Conservation (phyloP, 2,888 invertebrate genomes). For the Ormyrus labotus region DNA sequence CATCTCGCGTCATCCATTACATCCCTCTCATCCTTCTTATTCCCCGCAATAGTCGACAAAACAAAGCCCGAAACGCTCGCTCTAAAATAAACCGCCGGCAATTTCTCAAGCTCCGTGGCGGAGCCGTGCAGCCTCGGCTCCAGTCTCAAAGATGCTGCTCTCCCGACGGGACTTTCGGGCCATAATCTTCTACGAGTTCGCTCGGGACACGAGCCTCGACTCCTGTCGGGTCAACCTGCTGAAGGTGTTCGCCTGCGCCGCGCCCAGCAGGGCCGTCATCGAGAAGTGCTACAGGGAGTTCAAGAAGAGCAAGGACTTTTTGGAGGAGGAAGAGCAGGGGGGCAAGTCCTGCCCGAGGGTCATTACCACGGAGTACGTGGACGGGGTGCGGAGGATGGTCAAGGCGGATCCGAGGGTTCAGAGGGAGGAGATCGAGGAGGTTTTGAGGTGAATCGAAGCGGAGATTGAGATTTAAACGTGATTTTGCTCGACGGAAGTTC, state of each 20-base stretch:
- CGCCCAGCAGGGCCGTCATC: not conserved
- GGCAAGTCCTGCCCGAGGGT: not conserved
- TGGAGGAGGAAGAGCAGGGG: not conserved
- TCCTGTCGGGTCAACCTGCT: not conserved
- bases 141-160: slow-evolving; percentile 4
- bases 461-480: no score
- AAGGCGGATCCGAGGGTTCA: not conserved
- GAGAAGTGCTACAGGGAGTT: not conserved
- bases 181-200: slow-evolving; percentile 19
- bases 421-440: not conserved
- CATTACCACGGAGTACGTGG: slow-evolving; percentile 16
- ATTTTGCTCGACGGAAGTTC: no score
- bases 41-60: no score
- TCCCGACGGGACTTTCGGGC: slow-evolving; percentile 5
- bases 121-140: no score
- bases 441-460: not conserved
- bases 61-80: no score
- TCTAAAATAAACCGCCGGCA: no score
- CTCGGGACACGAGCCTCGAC: no score
- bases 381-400: slow-evolving; percentile 5
- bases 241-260: not conserved
- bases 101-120: no score
- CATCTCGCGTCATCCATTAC: no score
- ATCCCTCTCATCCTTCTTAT: no score
- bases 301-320: not conserved